Evolutionary conservation across 1,140 invertebrate genomes (phyloP), one percentile per base, ranked within the genome.

Genomic region (Thaumetopoea pityocampa): DNA sequence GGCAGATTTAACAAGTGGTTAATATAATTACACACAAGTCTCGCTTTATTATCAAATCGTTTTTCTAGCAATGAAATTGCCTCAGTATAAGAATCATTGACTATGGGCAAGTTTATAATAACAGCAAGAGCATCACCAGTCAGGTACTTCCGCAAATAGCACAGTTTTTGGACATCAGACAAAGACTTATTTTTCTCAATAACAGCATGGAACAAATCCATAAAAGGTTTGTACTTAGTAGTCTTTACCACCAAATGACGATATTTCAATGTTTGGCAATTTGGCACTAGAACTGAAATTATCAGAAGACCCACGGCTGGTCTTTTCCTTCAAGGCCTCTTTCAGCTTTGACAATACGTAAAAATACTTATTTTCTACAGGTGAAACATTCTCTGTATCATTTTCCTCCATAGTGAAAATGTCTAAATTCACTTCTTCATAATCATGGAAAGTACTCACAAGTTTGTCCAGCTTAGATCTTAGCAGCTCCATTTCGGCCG

Each of bases 21-120:
- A 5, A 40, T 29, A 29, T 51, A 36, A 17, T 29, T 14, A 1
- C 5, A 6, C 2, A 51, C 38, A 15, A 44, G n/a, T 3, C 38
- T 3, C 3, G 22, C 12, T 30, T 46, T 46, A 10, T 52, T 46
- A 23, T 52, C 50, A 46, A 36, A 52, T 1, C 50, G 20, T 17
- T 46, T 52, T 23, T 52, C 33, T 7, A 52, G 17, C 11, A 46
- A 29, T 10, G 20, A 12, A n/a, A 43, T 8, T 11, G 50, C 50
- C 9, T 42, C 33, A 5, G n/a, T 37, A 20, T 47, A 47, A 1
- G 27, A 47, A 1, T 43, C 15, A 38, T 46, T 47, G 15, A 48
- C 38, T 8, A 47, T 8, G 9, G 43, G 50, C 18, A 53, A n/a
- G n/a, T n/a, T n/a, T n/a, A n/a, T n/a, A n/a, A n/a, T n/a, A n/a